Conservation (phyloP, 2,888 invertebrate species). For the Ophioninae sp. region DNA sequence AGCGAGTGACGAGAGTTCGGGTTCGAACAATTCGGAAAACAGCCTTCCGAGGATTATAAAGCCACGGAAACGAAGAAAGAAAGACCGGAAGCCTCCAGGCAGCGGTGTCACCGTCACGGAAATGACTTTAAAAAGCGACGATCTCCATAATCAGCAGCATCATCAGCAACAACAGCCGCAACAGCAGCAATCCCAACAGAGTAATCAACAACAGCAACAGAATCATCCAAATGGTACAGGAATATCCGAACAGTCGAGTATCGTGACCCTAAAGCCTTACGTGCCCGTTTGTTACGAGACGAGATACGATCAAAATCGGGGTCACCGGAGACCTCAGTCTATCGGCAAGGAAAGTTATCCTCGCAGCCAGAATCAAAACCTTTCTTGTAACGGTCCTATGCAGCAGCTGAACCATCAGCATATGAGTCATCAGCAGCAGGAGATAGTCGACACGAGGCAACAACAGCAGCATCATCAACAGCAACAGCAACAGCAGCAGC, state of each 20-base stretch:
- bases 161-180: constrained; percentile 62
- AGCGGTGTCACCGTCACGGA: constrained; percentile 61
- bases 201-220: constrained; percentile 64
- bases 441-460: constrained; percentile 82
- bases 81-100: constrained; percentile 88
- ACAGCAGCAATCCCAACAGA: constrained; percentile 59
- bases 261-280: constrained; percentile 81
- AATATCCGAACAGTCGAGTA: constrained; percentile 71
- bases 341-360: constrained; percentile 73
- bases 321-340: constrained; percentile 73
- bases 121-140: constrained; percentile 69
- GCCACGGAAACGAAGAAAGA: constrained; percentile 94
- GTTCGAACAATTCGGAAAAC: constrained; percentile 86
- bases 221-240: constrained; percentile 58
- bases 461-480: constrained; percentile 65
- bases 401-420: constrained; percentile 72
- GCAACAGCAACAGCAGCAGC: constrained; percentile 71
- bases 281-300: constrained; percentile 79
- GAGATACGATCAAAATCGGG: constrained; percentile 71
- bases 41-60: constrained; percentile 94
- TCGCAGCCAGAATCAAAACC: constrained; percentile 70
- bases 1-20: constrained; percentile 90
- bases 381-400: constrained; percentile 66
- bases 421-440: constrained; percentile 78
- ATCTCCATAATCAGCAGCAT: constrained; percentile 65